Evolutionary conservation across 2,888 invertebrate species (phyloP).

Genomic region (Julus scanicus): DNA sequence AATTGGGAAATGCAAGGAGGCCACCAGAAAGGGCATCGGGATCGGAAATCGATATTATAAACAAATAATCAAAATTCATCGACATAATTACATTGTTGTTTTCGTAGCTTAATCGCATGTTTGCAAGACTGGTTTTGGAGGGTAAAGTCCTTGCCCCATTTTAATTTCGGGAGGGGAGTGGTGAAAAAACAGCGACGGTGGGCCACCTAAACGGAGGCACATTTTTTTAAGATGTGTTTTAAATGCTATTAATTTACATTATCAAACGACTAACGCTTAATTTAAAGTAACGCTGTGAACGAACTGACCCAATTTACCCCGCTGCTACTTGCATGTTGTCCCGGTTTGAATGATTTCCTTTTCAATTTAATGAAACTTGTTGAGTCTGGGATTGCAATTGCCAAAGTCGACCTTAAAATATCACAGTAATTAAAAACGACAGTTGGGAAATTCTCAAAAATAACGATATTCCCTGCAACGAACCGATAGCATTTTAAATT

Average conservation of each 20-base stretch:
- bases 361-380: neutral
- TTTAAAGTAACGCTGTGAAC: neutral
- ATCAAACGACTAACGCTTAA: neutral
- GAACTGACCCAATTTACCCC: slow-evolving; percentile 15
- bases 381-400: neutral
- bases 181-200: neutral
- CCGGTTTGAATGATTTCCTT: neutral
- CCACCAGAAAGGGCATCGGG: neutral
- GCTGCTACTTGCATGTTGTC: neutral
- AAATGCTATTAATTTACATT: slow-evolving; percentile 25
- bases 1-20: neutral
- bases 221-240: slow-evolving; percentile 13
- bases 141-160: slow-evolving; percentile 36
- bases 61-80: slow-evolving; percentile 4
- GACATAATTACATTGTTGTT: neutral
- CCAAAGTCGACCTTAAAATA: neutral
- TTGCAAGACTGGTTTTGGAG: neutral
- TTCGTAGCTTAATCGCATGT: neutral
- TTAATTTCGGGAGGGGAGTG: neutral
- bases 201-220: slow-evolving; percentile 12
- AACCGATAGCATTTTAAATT: neutral
- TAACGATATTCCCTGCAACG: neutral
- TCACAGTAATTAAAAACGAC: neutral
- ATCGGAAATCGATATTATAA: neutral
- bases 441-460: neutral